phyloP scores from a whole-genome alignment of 2,888 invertebrate genomes.

The Exephanes ischioxanthus region DNA sequence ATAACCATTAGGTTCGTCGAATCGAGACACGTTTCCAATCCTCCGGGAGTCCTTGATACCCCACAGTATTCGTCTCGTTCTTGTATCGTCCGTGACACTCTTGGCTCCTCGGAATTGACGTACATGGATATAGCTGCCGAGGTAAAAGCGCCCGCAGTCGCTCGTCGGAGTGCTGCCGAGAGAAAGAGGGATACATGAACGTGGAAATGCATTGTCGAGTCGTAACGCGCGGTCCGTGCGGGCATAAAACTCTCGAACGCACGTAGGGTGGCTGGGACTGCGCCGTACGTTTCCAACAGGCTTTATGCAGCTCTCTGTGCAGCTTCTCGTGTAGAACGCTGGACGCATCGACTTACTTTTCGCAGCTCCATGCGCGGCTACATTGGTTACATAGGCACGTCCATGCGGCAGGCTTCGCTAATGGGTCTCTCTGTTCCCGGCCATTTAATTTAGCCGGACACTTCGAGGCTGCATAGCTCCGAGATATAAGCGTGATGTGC shows the following conservation, averaged over 20 bases:
- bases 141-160: neutral
- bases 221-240: constrained; percentile 64
- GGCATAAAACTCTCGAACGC: constrained; percentile 69
- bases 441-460: constrained; percentile 70
- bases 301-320: constrained; percentile 35
- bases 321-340: constrained; percentile 5
- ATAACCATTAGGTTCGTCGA: neutral
- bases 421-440: constrained; percentile 55
- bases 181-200: constrained; percentile 64
- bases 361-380: constrained; percentile 18
- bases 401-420: constrained; percentile 42
- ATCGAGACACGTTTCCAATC: constrained; percentile 1
- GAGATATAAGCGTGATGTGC: neutral
- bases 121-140: constrained; percentile 35
- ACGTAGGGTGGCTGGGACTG: constrained; percentile 10
- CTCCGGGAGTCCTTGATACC: neutral
- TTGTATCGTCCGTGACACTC: constrained; percentile 25
- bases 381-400: constrained; percentile 46
- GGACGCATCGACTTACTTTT: constrained; percentile 39
- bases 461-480: constrained; percentile 40
- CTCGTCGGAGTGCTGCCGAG: constrained; percentile 52
- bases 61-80: neutral
- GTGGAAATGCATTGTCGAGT: constrained; percentile 72
- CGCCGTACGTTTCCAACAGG: constrained; percentile 31
- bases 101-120: constrained; percentile 16